Conservation (phyloP, 2,797 vertebrate species). For the Enteromius viviparus region DNA sequence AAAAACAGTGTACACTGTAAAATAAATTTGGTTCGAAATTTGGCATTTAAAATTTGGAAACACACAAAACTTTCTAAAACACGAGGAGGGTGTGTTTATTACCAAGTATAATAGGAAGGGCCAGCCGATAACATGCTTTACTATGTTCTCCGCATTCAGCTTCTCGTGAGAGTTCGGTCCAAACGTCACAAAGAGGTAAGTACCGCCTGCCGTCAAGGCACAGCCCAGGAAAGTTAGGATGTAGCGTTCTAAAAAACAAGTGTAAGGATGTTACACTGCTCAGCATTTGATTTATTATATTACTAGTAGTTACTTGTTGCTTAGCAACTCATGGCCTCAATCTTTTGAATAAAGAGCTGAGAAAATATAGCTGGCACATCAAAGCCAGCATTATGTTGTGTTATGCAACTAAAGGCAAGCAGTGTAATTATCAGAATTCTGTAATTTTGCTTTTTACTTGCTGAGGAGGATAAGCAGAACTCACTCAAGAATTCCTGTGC, state of each 20-base stretch:
- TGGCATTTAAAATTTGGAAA: neutral
- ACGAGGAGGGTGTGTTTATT: conserved; percentile 64
- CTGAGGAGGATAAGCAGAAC: conserved; percentile 63
- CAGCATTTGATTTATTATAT: neutral
- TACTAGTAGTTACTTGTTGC: neutral
- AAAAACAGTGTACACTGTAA: neutral
- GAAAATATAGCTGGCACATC: conserved; percentile 1
- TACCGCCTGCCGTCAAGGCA: conserved; percentile 83
- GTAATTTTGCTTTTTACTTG: neutral
- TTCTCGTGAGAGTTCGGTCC: conserved; percentile 94
- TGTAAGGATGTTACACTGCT: neutral
- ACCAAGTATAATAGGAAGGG: conserved; percentile 94
- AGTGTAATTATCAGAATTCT: neutral
- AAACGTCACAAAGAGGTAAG: conserved; percentile 92
- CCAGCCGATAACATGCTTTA: conserved; percentile 90
- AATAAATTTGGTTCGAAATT: neutral
- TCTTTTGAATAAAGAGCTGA: conserved; percentile 16
- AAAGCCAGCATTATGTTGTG: neutral
- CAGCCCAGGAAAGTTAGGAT: conserved; percentile 89
- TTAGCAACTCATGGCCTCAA: neutral
- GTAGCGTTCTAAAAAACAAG: conserved; percentile 80
- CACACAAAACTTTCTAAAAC: neutral
- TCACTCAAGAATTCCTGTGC: conserved; percentile 93
- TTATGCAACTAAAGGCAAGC: neutral
- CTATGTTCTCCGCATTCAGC: conserved; percentile 88